phyloP scores from a whole-genome alignment of 2,888 invertebrate genomes.

The Stictocephala bisonia region DNA sequence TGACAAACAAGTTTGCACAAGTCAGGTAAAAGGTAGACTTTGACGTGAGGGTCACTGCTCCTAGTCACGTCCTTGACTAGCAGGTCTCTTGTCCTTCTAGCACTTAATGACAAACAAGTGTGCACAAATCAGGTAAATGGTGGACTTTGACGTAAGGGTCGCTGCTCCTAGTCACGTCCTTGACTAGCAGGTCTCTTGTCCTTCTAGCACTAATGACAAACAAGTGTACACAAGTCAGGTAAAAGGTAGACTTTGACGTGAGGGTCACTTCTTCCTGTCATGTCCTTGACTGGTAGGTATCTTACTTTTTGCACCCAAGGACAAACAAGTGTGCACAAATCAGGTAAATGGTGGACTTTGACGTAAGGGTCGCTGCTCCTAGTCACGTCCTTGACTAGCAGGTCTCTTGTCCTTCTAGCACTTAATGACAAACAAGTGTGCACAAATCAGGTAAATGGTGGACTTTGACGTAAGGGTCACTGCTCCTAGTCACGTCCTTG shows the following conservation, averaged over 20 bases:
- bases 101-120: constrained; percentile 67
- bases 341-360: too few relatives aligned
- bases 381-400: too few relatives aligned
- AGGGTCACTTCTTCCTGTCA: too few relatives aligned
- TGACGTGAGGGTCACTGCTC: constrained; percentile 89
- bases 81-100: constrained; percentile 80
- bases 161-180: constrained; percentile 85
- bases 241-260: too few relatives aligned
- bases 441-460: constrained; percentile 87
- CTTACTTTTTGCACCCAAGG: constrained; percentile 80
- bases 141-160: constrained; percentile 91
- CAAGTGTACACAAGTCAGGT: too few relatives aligned
- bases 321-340: too few relatives aligned
- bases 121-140: constrained; percentile 85
- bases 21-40: constrained; percentile 84
- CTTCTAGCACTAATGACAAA: too few relatives aligned
- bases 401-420: too few relatives aligned
- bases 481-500: constrained; percentile 85
- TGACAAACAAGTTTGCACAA: too few relatives aligned
- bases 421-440: constrained; percentile 66
- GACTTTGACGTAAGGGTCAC: constrained; percentile 89
- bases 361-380: too few relatives aligned
- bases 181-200: constrained; percentile 83
- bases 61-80: constrained; percentile 86
- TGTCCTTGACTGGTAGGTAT: too few relatives aligned